Percentiles rank a stretch among this genome's conserved stretches.
Evolutionary conservation across 1,140 invertebrate species (phyloP).

Genomic region (Drosophila tsacasi): DNA sequence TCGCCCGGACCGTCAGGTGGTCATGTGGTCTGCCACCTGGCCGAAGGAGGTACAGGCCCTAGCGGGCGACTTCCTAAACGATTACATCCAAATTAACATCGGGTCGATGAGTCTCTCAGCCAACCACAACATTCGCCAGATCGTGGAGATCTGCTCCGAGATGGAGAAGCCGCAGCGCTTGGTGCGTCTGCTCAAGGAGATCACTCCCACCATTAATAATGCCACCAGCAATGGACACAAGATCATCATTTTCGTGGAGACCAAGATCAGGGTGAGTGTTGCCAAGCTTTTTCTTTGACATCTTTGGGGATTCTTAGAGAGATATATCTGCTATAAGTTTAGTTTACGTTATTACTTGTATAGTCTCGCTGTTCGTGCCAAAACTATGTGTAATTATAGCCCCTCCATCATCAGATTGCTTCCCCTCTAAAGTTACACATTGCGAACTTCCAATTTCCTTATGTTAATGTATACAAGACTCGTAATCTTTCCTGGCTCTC

Average conservation of each 20-base stretch:
- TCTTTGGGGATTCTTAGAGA: neutral
- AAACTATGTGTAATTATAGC: neutral
- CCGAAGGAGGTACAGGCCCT: conserved; percentile 98
- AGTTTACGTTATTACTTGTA: no score
- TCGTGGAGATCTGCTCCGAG: conserved; percentile 97
- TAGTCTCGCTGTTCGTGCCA: neutral
- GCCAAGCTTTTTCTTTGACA: neutral
- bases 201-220: conserved; percentile 87
- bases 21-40: conserved; percentile 99
- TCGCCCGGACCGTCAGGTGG: conserved; percentile 95
- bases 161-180: conserved; percentile 94
- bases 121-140: conserved; percentile 99
- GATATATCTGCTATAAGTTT: neutral
- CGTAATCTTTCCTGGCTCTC: neutral
- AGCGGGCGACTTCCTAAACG: conserved; percentile 96
- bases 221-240: conserved; percentile 93
- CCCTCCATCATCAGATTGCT: neutral
- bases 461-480: neutral
- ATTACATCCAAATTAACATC: conserved; percentile 97
- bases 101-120: conserved; percentile 96
- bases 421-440: neutral
- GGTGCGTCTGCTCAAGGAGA: conserved; percentile 93
- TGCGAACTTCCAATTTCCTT: no score
- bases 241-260: conserved; percentile 99
- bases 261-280: conserved; percentile 92